Percentiles rank a stretch among this genome's conserved stretches.
Conservation (phyloP, 2,113 vertebrate genomes). For the Peromyscus californicus region DNA sequence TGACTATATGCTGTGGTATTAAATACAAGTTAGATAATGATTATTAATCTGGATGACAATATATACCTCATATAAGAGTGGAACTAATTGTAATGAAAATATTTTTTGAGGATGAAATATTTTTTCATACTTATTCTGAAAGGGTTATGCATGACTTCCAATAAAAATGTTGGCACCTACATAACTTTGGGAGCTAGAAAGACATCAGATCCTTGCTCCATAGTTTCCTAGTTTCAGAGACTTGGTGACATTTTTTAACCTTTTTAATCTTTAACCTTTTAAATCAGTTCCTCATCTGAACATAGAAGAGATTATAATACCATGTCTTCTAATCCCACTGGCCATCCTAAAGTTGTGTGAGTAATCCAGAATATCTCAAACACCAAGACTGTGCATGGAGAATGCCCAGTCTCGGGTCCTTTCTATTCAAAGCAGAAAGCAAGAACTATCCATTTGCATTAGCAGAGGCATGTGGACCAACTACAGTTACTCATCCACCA, state of each 20-base stretch:
- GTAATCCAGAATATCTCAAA: not conserved
- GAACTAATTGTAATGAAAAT: slow-evolving; percentile 68
- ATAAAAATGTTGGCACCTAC: not conserved
- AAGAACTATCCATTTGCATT: not conserved
- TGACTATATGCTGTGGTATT: not conserved
- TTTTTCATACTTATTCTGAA: slow-evolving; percentile 52
- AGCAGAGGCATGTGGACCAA: not conserved
- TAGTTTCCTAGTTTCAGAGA: not conserved
- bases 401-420: not conserved
- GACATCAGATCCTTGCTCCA: not conserved
- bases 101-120: slow-evolving; percentile 45
- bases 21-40: slow-evolving; percentile 43
- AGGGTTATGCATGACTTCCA: slow-evolving; percentile 52
- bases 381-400: not conserved
- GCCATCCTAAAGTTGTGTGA: not conserved
- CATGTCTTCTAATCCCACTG: not conserved
- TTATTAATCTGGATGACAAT: not conserved
- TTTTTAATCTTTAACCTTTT: not conserved
- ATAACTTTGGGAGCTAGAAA: not conserved
- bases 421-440: not conserved
- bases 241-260: not conserved
- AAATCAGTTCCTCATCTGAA: not conserved
- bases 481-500: not conserved
- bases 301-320: not conserved
- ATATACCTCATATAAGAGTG: not conserved